Conservation (phyloP, 2,797 vertebrate genomes). For the Allochrocebus solatus region DNA sequence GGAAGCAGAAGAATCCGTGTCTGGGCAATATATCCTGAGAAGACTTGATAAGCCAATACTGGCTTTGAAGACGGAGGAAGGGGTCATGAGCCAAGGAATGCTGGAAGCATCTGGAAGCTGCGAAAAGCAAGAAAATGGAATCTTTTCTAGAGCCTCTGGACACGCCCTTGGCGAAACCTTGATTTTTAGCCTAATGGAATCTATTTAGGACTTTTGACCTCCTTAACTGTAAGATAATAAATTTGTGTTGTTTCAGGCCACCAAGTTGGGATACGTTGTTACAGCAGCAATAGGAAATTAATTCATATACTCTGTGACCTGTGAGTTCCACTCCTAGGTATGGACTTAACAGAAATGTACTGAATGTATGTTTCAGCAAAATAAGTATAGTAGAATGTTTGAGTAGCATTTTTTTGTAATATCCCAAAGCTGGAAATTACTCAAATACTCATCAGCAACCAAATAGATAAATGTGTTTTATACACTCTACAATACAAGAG, state of each 20-base stretch:
- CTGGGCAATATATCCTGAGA: background rate
- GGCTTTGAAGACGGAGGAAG: background rate
- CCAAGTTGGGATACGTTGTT: background rate
- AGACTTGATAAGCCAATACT: background rate
- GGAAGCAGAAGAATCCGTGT: background rate
- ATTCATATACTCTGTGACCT: background rate
- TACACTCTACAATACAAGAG: background rate
- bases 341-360: background rate
- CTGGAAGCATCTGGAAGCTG: background rate
- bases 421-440: background rate
- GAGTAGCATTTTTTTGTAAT: background rate
- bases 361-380: background rate
- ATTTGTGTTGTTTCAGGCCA: background rate
- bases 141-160: background rate
- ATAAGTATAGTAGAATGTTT: background rate
- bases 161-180: background rate
- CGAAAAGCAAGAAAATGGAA: background rate
- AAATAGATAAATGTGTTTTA: background rate
- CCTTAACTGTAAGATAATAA: background rate
- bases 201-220: background rate
- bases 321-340: background rate
- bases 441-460: background rate
- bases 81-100: background rate
- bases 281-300: background rate
- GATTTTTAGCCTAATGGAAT: background rate